These are phyloP conservation scores for Anguilla megastoma DNA, from an alignment of 2,797 vertebrate genomes.

Conservation along the genomic window DNA sequence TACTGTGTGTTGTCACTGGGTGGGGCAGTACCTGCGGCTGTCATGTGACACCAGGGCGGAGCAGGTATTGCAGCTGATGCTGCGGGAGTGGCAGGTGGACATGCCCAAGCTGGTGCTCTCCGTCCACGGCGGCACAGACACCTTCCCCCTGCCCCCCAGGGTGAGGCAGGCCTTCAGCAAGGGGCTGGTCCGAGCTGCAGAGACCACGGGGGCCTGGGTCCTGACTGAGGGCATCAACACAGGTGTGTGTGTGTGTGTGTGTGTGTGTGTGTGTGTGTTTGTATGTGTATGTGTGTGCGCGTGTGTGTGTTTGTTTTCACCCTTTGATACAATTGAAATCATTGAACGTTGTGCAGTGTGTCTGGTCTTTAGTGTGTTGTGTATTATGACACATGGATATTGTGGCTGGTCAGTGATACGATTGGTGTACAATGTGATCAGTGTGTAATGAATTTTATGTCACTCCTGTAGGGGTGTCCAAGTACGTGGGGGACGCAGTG, in stretches of 20 bases:
- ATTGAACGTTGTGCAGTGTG: background rate
- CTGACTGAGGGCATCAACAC: constrained; percentile 91
- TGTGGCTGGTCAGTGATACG: background rate
- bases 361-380: background rate
- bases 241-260: constrained; percentile 55
- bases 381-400: background rate
- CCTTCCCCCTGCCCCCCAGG: constrained; percentile 84
- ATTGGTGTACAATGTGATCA: background rate
- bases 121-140: constrained; percentile 88
- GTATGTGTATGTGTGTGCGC: background rate
- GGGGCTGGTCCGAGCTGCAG: constrained; percentile 87
- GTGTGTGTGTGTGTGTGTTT: background rate
- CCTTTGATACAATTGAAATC: no score
- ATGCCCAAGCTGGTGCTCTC: constrained; percentile 90
- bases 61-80: constrained; percentile 84
- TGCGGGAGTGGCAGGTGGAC: constrained; percentile 95
- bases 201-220: constrained; percentile 94
- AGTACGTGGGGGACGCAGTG: constrained; percentile 89
- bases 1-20: background rate
- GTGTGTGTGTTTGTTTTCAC: background rate
- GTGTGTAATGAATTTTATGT: background rate
- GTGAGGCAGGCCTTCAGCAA: constrained; percentile 86
- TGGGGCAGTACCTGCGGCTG: constrained; percentile 85
- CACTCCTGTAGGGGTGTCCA: constrained; percentile 82
- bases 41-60: constrained; percentile 86